These are phyloP conservation scores for Bombus waltoni DNA, from an alignment of 1,140 invertebrate genomes.

Conservation along the genomic window DNA sequence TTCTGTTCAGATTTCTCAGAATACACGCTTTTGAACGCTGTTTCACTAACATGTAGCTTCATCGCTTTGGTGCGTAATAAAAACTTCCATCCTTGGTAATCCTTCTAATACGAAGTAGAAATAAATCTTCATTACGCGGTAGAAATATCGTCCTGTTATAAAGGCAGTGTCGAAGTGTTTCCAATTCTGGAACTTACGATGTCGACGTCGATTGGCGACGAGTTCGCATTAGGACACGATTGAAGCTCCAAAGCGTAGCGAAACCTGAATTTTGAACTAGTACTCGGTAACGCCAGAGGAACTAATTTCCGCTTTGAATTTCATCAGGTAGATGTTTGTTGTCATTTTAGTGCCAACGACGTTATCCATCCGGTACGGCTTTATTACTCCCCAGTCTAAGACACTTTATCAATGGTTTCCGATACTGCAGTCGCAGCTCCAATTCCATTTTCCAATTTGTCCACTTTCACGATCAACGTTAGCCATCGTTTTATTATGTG, in stretches of 20 bases:
- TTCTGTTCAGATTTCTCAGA: too few relatives aligned
- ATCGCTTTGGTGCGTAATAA: neutral
- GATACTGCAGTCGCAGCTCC: neutral
- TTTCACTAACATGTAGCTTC: too few relatives aligned
- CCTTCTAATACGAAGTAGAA: too few relatives aligned
- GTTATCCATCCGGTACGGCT: neutral
- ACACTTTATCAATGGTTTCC: slow-evolving; percentile 1
- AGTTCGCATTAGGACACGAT: neutral
- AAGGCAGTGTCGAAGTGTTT: too few relatives aligned
- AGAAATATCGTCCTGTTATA: neutral
- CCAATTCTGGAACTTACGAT: neutral
- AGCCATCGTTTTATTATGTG: neutral
- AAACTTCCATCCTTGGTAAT: neutral
- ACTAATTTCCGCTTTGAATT: slow-evolving; percentile 1
- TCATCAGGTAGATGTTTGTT: neutral
- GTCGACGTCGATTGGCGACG: neutral
- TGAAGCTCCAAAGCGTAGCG: neutral
- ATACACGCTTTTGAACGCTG: neutral
- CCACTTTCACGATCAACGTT: too few relatives aligned
- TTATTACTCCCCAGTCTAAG: slow-evolving; percentile 13
- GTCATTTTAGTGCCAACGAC: neutral
- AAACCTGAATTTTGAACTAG: neutral
- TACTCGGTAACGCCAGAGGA: neutral
- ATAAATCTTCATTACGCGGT: neutral
- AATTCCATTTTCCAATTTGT: slow-evolving; percentile 24